A percentile compares a stretch with the other conserved stretches of the same genome.
These are phyloP conservation scores for Theretra japonica DNA, from an alignment of 2,888 invertebrate genomes.

Conservation along the genomic window DNA sequence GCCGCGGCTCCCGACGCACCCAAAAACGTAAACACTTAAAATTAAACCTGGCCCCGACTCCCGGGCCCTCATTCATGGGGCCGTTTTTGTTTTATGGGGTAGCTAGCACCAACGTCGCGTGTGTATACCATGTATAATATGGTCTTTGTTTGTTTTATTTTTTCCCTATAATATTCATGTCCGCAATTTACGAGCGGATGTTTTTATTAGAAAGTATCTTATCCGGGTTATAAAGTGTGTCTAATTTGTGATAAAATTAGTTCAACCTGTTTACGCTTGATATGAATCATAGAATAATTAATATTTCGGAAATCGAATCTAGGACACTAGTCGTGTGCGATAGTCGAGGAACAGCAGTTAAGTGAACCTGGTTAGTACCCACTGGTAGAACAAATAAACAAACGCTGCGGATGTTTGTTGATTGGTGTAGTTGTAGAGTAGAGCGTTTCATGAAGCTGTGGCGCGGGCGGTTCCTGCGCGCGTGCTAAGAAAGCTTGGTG, in stretches of 20 bases:
- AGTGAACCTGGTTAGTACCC: too few species aligned
- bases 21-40: slow-evolving; percentile 61
- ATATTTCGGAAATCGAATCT: slow-evolving; percentile 6
- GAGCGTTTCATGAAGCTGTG: slow-evolving; percentile 28
- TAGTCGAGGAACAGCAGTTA: slow-evolving; percentile 17
- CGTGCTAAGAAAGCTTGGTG: slow-evolving; percentile 58
- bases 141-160: background rate
- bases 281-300: slow-evolving; percentile 11
- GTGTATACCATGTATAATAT: background rate
- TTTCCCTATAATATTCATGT: background rate
- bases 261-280: slow-evolving; percentile 7
- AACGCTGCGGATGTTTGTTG: slow-evolving; percentile 18
- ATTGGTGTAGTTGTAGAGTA: slow-evolving; percentile 10
- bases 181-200: background rate
- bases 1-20: slow-evolving; percentile 63
- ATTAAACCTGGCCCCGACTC: slow-evolving; percentile 62
- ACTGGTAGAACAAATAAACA: slow-evolving; percentile 26
- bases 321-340: background rate
- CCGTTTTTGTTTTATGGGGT: slow-evolving; percentile 19
- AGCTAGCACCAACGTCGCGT: background rate
- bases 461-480: slow-evolving; percentile 39
- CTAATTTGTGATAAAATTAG: background rate
- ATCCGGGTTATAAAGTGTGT: background rate
- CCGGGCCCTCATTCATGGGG: slow-evolving; percentile 44
- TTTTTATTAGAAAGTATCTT: background rate